phyloP scores from a whole-genome alignment of 1,140 invertebrate genomes.

The Pomacea maculata region DNA sequence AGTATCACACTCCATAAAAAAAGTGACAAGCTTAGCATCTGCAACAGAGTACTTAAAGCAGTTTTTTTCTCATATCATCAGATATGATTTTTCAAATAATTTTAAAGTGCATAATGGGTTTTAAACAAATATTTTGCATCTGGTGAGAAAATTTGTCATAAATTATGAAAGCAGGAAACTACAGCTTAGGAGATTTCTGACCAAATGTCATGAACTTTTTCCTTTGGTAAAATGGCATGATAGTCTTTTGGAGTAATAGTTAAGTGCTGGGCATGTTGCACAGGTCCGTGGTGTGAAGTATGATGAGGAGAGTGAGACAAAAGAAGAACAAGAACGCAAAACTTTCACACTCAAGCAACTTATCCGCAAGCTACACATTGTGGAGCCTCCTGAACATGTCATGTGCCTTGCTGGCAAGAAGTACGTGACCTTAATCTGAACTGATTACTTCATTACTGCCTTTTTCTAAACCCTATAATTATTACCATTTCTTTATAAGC shows the following conservation, averaged over 20 bases:
- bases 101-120: no score
- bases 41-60: no score
- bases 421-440: slow-evolving; percentile 34
- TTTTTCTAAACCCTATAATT: no score
- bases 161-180: not conserved
- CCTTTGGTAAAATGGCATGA: not conserved
- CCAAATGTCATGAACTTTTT: not conserved
- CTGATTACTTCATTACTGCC: no score
- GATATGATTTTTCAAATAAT: no score
- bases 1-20: no score
- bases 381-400: slow-evolving; percentile 65
- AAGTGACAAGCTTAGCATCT: no score
- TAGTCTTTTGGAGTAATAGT: not conserved
- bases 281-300: slow-evolving; percentile 39
- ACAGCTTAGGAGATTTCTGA: not conserved
- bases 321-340: slow-evolving; percentile 45
- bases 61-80: no score
- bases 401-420: slow-evolving; percentile 67
- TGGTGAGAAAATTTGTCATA: slow-evolving; percentile 17
- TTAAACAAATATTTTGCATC: not conserved
- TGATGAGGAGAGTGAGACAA: slow-evolving; percentile 46
- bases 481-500: no score
- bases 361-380: slow-evolving; percentile 66
- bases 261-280: not conserved
- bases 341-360: slow-evolving; percentile 66